A percentile compares a stretch with the other conserved stretches of the same genome.
phyloP scores from a whole-genome alignment of 2,888 invertebrate species.

The Aethes cnicana region DNA sequence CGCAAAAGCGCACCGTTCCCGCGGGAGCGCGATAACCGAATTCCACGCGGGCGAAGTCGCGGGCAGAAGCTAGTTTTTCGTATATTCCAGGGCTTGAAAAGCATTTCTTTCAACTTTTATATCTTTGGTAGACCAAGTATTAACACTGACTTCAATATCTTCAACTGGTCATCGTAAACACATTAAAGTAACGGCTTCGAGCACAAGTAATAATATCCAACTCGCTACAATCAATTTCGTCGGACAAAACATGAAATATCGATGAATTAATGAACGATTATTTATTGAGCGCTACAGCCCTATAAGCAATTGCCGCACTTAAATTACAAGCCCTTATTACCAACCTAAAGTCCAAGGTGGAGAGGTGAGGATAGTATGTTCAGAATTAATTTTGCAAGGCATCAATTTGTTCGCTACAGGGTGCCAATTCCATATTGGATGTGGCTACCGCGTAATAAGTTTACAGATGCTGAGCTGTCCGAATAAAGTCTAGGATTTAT shows the following conservation, averaged over 20 bases:
- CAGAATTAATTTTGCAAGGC: constrained; percentile 40
- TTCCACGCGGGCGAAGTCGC: too few species aligned
- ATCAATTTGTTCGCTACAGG: constrained; percentile 56
- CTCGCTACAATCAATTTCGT: background rate
- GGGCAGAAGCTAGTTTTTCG: too few species aligned
- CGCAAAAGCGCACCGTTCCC: too few species aligned
- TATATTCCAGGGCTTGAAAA: too few species aligned
- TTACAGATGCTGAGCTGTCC: constrained; percentile 31
- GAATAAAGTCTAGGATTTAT: background rate
- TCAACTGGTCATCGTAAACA: too few species aligned
- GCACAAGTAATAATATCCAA: too few species aligned
- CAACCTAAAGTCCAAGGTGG: background rate
- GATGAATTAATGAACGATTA: constrained; percentile 54
- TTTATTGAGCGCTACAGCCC: constrained; percentile 43
- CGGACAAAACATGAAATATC: constrained; percentile 34
- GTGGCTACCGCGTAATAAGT: constrained; percentile 40
- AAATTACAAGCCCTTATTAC: constrained; percentile 4
- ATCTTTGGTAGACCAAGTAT: too few species aligned
- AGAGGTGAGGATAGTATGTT: background rate
- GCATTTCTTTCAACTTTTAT: too few species aligned
- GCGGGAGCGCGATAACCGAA: too few species aligned
- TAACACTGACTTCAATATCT: too few species aligned
- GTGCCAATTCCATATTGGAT: constrained; percentile 44
- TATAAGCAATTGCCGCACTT: background rate
- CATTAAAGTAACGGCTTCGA: too few species aligned